Evolutionary conservation across 2,888 invertebrate species (phyloP).

Genomic region (Scaptomyza parva): DNA sequence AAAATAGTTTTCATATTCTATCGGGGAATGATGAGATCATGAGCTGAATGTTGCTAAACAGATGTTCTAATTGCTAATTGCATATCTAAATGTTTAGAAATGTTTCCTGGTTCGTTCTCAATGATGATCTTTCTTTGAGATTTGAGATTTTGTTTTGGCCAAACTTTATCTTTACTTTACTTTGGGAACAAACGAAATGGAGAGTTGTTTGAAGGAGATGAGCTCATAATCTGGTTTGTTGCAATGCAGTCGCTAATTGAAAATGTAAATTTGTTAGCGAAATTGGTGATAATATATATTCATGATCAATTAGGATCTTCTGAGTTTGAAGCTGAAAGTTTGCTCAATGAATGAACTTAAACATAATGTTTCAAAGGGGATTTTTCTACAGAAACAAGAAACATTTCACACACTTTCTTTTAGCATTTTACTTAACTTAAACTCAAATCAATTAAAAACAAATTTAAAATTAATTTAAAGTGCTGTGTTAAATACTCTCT

Average conservation of each 20-base stretch:
- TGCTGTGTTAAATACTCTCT: background rate
- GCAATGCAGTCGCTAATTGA: constrained; percentile 15
- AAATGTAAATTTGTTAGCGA: background rate
- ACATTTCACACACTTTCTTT: constrained; percentile 1
- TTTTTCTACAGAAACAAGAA: too few species aligned
- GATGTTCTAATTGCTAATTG: constrained; percentile 12
- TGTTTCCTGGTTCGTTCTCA: background rate
- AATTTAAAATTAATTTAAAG: background rate
- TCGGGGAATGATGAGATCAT: constrained; percentile 29
- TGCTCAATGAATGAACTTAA: background rate
- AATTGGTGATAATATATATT: background rate
- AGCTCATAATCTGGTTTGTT: constrained; percentile 10
- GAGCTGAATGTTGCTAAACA: background rate
- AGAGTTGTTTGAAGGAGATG: background rate
- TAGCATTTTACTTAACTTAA: background rate
- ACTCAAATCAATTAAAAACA: background rate
- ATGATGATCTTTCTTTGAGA: constrained; percentile 13
- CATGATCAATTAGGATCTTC: constrained; percentile 2
- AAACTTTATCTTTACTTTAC: background rate
- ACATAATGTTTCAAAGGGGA: background rate
- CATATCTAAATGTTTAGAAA: constrained; percentile 4
- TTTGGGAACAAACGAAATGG: background rate
- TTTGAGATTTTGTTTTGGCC: background rate
- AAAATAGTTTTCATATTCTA: background rate
- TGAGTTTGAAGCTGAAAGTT: background rate